Evolutionary conservation across 2,797 vertebrate genomes (phyloP).

Genomic region (Notamacropus eugenii): DNA sequence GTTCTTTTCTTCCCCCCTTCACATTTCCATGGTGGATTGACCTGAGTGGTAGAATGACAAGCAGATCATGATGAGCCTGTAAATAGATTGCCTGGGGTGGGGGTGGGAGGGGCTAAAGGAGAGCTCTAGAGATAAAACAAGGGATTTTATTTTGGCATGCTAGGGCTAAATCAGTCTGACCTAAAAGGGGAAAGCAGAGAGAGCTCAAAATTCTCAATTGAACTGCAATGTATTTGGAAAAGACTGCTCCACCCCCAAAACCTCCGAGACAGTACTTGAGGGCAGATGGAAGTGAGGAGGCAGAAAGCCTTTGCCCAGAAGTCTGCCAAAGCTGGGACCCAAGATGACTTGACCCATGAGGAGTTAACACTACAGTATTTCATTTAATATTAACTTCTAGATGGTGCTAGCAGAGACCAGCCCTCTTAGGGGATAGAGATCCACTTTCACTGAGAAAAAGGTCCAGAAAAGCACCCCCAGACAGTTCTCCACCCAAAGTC

Average conservation of each 20-base stretch:
- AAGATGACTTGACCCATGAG: neutral
- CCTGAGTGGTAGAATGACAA: slow-evolving; percentile 72
- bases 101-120: slow-evolving; percentile 54
- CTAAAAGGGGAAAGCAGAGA: slow-evolving; percentile 51
- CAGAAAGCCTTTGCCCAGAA: neutral
- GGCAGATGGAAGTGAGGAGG: neutral
- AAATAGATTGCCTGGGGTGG: slow-evolving; percentile 72
- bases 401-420: neutral
- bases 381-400: neutral
- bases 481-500: neutral
- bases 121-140: slow-evolving; percentile 70
- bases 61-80: slow-evolving; percentile 68
- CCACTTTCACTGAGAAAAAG: neutral
- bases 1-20: slow-evolving; percentile 60
- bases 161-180: slow-evolving; percentile 76
- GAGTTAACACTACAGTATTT: neutral
- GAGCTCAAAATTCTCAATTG: slow-evolving; percentile 65
- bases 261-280: neutral
- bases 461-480: neutral
- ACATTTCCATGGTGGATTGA: slow-evolving; percentile 74
- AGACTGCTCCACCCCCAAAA: slow-evolving; percentile 38
- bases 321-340: neutral
- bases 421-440: neutral
- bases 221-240: slow-evolving; percentile 30
- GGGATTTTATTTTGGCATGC: slow-evolving; percentile 74